Evolutionary conservation across 2,797 vertebrate species (phyloP).

Genomic region (Iguana delicatissima): DNA sequence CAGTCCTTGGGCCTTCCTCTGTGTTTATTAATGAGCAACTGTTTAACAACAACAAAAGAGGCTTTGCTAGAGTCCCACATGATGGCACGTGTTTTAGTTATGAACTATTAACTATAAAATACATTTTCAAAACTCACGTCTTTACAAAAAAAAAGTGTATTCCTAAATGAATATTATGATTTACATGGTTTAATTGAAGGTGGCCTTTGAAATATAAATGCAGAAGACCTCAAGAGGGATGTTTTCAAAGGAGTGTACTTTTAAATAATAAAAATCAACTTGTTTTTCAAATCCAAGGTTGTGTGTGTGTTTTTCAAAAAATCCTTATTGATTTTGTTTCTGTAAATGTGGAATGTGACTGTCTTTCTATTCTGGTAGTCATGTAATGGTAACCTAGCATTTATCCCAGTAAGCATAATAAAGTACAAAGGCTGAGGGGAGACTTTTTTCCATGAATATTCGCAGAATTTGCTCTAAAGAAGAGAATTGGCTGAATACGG

Average conservation of each 20-base stretch:
- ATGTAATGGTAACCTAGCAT: constrained; percentile 51
- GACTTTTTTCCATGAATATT: constrained; percentile 11
- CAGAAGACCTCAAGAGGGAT: not conserved
- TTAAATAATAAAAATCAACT: constrained; percentile 42
- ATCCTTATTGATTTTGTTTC: constrained; percentile 16
- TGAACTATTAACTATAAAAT: not conserved
- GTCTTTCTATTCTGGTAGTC: not conserved
- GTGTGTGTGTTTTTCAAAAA: not conserved
- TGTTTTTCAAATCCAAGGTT: not conserved
- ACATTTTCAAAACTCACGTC: not conserved
- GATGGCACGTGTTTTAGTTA: not conserved
- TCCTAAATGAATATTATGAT: not conserved
- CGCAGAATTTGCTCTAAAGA: too few species aligned
- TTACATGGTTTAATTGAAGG: not conserved
- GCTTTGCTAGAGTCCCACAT: not conserved
- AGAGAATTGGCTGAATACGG: too few species aligned
- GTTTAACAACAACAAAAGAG: not conserved
- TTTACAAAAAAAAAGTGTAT: constrained; percentile 17
- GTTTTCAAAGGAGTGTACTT: constrained; percentile 20
- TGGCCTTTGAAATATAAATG: not conserved
- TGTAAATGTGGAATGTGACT: not conserved
- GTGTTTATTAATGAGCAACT: too few species aligned
- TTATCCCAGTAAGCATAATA: constrained; percentile 57
- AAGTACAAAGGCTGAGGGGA: constrained; percentile 57
- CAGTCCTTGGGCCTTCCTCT: not conserved